Conservation (phyloP, 2,888 invertebrate species). For the Phoenoteleia sp. region DNA sequence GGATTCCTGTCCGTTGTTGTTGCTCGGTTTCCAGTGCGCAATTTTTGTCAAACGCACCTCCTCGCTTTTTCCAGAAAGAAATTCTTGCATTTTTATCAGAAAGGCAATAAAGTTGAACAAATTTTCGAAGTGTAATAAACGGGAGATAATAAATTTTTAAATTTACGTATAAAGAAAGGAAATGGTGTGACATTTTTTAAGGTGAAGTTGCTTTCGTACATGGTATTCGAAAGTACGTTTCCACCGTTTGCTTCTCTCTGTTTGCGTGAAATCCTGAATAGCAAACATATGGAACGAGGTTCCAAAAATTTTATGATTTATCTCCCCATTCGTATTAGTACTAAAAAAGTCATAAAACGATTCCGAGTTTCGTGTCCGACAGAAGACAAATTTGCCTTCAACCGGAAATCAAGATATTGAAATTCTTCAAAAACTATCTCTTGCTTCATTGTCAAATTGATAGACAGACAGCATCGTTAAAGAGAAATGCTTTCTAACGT, state of each 20-base stretch:
- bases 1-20: slow-evolving; percentile 9
- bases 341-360: background rate
- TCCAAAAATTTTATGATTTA: background rate
- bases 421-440: too few species aligned
- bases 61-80: background rate
- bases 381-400: background rate
- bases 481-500: too few species aligned
- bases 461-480: too few species aligned
- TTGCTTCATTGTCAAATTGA: too few species aligned
- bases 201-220: background rate
- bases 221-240: background rate
- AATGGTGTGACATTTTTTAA: too few species aligned
- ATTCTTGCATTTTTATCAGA: slow-evolving; percentile 7
- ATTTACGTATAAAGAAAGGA: too few species aligned
- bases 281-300: background rate
- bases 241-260: background rate
- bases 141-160: too few species aligned
- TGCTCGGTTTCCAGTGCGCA: background rate
- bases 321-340: background rate
- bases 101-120: background rate
- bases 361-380: background rate
- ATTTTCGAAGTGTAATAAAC: too few species aligned
- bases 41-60: background rate
- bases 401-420: too few species aligned
- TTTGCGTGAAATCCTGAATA: background rate